Evolutionary conservation across 92 coral and sea anemone species (phyloP), one percentile per base, ranked within the genome.

Genomic region (Porites lobata): DNA sequence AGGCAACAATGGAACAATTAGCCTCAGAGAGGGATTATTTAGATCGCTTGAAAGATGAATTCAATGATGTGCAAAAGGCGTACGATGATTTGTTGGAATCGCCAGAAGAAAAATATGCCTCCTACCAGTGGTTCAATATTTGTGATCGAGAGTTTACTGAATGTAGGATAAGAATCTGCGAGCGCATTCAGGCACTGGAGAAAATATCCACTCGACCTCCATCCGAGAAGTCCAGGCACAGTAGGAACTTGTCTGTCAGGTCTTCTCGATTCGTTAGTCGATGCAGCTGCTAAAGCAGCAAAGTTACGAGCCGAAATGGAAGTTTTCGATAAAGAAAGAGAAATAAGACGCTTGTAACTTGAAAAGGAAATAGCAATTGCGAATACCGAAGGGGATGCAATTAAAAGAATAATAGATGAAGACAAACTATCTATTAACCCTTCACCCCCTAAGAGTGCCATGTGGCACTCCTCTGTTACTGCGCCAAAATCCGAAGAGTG

Each of bases 41-140:
- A 18, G 92, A 89, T 54, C 13, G 2, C 3, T 75, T 89, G 65
- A 89, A 84, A 64, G 85, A 89, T 17, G 21, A 63, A 2, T 77
- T 83, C 1, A 89, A 89, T 15, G 32, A 26, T 1, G 72, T 69
- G 21, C 78, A 74, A 43, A 50, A 56, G 20, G 92, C 67, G 13
- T 84, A 82, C 73, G 74, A 89, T 11, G 65, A 58, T 17, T 65
- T 83, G 22, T 11, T 89, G 13, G 72, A 73, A 22, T 53, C 85
- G 4, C 85, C 84, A 17, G 83, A 64, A 26, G 92, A 63, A n/a
- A 89, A 11, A 43, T 89, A 76, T 15, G 68, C 77, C 24, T 89
- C 89, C 1, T 89, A 89, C 21, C 18, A 73, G n/a, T 76, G 72
- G 77, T 89, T 89, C 54, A 85, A 84, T 54, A 29, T 88, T 18